Conservation (phyloP, 1,140 invertebrate species). For the Zaprionus camerounensis region DNA sequence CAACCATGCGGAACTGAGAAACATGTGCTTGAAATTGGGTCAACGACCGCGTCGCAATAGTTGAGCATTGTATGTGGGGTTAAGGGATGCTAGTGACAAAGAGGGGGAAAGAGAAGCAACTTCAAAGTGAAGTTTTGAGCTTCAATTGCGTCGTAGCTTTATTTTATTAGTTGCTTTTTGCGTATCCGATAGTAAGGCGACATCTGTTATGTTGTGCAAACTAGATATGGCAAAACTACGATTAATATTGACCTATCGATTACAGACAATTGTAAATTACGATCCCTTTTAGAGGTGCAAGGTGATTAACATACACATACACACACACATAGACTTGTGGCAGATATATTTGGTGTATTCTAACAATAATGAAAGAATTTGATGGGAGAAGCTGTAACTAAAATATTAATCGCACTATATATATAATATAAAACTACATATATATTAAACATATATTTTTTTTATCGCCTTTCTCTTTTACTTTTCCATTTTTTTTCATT, state of each 20-base stretch:
- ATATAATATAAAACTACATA: constrained; percentile 52
- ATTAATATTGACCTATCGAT: neutral
- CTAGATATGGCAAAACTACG: constrained; percentile 11
- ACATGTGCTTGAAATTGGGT: constrained; percentile 70
- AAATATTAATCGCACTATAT: constrained; percentile 80
- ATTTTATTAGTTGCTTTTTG: constrained; percentile 34
- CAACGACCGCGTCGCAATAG: constrained; percentile 78
- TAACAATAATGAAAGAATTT: constrained; percentile 39
- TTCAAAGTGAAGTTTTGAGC: constrained; percentile 31
- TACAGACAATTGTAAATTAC: neutral
- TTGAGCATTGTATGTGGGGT: constrained; percentile 41
- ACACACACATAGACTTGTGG: constrained; percentile 25
- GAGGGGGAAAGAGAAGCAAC: neutral
- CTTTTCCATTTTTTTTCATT: constrained; percentile 47
- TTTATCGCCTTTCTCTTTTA: constrained; percentile 52
- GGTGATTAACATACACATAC: constrained; percentile 7
- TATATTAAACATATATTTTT: constrained; percentile 47
- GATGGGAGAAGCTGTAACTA: constrained; percentile 69
- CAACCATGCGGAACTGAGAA: constrained; percentile 42
- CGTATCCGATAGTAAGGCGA: constrained; percentile 27
- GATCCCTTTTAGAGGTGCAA: neutral
- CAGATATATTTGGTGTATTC: constrained; percentile 37
- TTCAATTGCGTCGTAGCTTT: constrained; percentile 60
- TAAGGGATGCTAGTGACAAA: neutral
- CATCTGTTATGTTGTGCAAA: constrained; percentile 14